Percentiles rank a stretch among this genome's conserved stretches.
These are phyloP conservation scores for Dichetophora obliterata DNA, from an alignment of 2,888 invertebrate genomes.

Conservation along the genomic window DNA sequence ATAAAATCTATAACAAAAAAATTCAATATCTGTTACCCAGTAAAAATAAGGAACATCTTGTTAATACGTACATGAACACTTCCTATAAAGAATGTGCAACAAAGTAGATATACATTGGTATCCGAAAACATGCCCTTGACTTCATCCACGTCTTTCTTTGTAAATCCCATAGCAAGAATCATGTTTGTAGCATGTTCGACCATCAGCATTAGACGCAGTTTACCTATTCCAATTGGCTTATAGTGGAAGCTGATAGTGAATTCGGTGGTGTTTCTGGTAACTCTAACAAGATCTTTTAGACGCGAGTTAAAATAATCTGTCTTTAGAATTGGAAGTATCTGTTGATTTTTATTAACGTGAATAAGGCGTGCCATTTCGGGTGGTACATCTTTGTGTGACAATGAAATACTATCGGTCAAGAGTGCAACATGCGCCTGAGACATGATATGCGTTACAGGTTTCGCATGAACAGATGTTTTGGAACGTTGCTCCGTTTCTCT, in stretches of 20 bases:
- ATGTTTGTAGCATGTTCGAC: slow-evolving; percentile 81
- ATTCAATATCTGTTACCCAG: neutral
- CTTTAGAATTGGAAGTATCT: slow-evolving; percentile 86
- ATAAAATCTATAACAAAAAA: slow-evolving; percentile 81
- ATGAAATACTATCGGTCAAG: slow-evolving; percentile 79
- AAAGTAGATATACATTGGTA: slow-evolving; percentile 91
- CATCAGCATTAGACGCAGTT: slow-evolving; percentile 81
- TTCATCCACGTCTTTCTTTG: slow-evolving; percentile 95
- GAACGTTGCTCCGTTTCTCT: neutral
- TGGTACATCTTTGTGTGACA: slow-evolving; percentile 78
- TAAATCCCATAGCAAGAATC: slow-evolving; percentile 78
- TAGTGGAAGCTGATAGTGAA: slow-evolving; percentile 80
- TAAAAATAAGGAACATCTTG: neutral
- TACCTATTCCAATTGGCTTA: slow-evolving; percentile 83
- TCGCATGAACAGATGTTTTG: neutral
- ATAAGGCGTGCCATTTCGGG: slow-evolving; percentile 76
- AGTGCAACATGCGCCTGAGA: slow-evolving; percentile 81
- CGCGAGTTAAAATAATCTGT: slow-evolving; percentile 88
- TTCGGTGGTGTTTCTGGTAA: slow-evolving; percentile 74
- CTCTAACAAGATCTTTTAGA: slow-evolving; percentile 79
- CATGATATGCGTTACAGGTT: slow-evolving; percentile 78
- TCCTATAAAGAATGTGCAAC: slow-evolving; percentile 90
- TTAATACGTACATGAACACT: slow-evolving; percentile 87
- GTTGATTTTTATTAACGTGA: slow-evolving; percentile 74
- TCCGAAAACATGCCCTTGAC: slow-evolving; percentile 96